These are phyloP conservation scores for Pseudomugil gertrudae DNA, from an alignment of 2,797 vertebrate genomes.

Conservation along the genomic window DNA sequence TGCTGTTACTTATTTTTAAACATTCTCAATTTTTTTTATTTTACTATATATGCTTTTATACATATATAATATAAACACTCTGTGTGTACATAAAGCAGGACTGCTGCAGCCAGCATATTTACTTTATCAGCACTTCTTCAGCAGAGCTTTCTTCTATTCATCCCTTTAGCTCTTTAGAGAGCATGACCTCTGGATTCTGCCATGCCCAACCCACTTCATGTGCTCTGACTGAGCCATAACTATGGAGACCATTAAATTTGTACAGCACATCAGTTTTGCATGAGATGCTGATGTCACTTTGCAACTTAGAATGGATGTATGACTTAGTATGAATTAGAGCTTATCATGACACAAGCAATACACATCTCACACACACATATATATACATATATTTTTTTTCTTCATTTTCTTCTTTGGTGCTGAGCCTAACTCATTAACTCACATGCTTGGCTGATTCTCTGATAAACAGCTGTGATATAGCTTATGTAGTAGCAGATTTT, in stretches of 20 bases:
- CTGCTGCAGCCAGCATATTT: slow-evolving; percentile 61
- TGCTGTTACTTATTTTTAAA: too few relatives aligned
- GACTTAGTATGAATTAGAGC: slow-evolving; percentile 23
- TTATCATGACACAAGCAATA: slow-evolving; percentile 39
- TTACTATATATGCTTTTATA: too few relatives aligned
- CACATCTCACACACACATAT: too few relatives aligned
- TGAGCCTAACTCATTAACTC: neutral
- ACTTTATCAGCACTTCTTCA: slow-evolving; percentile 47
- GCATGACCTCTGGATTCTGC: slow-evolving; percentile 69
- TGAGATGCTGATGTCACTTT: slow-evolving; percentile 45
- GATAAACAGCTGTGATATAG: neutral
- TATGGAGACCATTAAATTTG: slow-evolving; percentile 28
- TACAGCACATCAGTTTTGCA: slow-evolving; percentile 40
- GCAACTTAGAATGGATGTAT: too few relatives aligned
- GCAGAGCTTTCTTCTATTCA: slow-evolving; percentile 42
- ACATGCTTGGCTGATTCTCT: neutral
- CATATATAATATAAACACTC: too few relatives aligned
- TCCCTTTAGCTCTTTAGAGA: slow-evolving; percentile 46
- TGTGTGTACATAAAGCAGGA: slow-evolving; percentile 41
- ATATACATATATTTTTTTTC: too few relatives aligned
- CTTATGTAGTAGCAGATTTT: slow-evolving; percentile 3
- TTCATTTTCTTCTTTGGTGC: neutral
- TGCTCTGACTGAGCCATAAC: slow-evolving; percentile 37
- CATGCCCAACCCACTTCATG: slow-evolving; percentile 50
- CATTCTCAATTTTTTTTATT: too few relatives aligned